phyloP scores from a whole-genome alignment of 2,888 invertebrate species.

The Cremastinae sp. region DNA sequence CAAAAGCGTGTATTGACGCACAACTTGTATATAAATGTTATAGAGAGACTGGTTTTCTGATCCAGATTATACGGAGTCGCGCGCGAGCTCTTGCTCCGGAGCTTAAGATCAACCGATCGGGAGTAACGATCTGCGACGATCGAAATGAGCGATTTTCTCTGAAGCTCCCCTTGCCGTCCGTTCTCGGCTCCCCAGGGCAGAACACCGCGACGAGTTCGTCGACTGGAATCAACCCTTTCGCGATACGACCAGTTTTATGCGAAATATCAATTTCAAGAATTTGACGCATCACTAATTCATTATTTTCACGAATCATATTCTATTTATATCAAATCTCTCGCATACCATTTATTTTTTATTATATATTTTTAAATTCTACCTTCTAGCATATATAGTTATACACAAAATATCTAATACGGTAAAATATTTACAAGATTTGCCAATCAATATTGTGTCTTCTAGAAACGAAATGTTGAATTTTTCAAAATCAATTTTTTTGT shows the following conservation, averaged over 20 bases:
- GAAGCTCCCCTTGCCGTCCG: conserved; percentile 64
- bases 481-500: too few species aligned
- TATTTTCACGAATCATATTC: too few species aligned
- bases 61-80: conserved; percentile 56
- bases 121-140: conserved; percentile 72
- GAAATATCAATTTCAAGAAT: background rate
- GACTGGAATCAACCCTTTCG: conserved; percentile 36
- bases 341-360: too few species aligned
- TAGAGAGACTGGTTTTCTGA: conserved; percentile 56
- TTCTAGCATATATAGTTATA: too few species aligned
- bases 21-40: conserved; percentile 36
- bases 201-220: conserved; percentile 16
- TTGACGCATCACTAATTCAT: too few species aligned
- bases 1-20: conserved; percentile 23
- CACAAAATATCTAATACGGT: too few species aligned
- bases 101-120: conserved; percentile 64
- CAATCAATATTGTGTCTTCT: too few species aligned
- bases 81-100: conserved; percentile 37
- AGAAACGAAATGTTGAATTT: too few species aligned
- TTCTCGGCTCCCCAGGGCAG: conserved; percentile 53
- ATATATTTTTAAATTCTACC: too few species aligned
- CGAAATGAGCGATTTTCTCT: conserved; percentile 70
- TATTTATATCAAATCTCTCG: too few species aligned
- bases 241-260: background rate
- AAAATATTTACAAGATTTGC: too few species aligned